A percentile compares a stretch with the other conserved stretches of the same genome.
These are phyloP conservation scores for Diadema setosum DNA, from an alignment of 35 echinoderm and acorn worm species.

Conservation along the genomic window DNA sequence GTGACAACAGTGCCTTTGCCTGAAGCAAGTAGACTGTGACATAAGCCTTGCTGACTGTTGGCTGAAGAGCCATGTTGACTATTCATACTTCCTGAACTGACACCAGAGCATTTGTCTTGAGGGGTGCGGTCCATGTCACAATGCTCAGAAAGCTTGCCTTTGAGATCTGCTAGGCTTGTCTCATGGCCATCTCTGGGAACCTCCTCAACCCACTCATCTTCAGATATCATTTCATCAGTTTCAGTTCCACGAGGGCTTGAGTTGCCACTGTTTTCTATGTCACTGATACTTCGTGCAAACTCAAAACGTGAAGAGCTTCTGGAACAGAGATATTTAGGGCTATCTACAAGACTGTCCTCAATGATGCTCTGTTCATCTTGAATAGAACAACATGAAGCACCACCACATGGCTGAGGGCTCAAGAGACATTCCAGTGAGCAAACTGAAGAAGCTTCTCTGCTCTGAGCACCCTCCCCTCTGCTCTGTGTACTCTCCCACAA, in stretches of 20 bases:
- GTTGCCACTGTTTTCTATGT: slow-evolving; percentile 34
- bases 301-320: slow-evolving; percentile 96
- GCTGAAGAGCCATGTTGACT: background rate
- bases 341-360: slow-evolving; percentile 86
- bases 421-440: slow-evolving; percentile 73
- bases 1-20: slow-evolving; percentile 5
- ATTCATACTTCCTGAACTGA: background rate
- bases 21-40: background rate
- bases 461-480: slow-evolving; percentile 54
- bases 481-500: slow-evolving; percentile 71
- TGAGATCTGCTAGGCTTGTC: slow-evolving; percentile 5
- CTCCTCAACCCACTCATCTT: slow-evolving; percentile 83
- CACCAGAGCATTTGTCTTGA: background rate
- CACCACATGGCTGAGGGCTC: slow-evolving; percentile 33
- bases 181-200: slow-evolving; percentile 63
- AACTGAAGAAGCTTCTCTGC: slow-evolving; percentile 30
- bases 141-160: slow-evolving; percentile 56
- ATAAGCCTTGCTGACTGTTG: background rate
- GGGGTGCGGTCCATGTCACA: slow-evolving; percentile 20
- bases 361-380: slow-evolving; percentile 84
- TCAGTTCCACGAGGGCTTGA: slow-evolving; percentile 70
- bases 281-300: slow-evolving; percentile 71
- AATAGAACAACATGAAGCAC: background rate
- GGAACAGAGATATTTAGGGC: slow-evolving; percentile 82
- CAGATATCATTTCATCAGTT: slow-evolving; percentile 93